Conservation (phyloP, 2,113 vertebrate genomes). For the Lucifuga dentata region DNA sequence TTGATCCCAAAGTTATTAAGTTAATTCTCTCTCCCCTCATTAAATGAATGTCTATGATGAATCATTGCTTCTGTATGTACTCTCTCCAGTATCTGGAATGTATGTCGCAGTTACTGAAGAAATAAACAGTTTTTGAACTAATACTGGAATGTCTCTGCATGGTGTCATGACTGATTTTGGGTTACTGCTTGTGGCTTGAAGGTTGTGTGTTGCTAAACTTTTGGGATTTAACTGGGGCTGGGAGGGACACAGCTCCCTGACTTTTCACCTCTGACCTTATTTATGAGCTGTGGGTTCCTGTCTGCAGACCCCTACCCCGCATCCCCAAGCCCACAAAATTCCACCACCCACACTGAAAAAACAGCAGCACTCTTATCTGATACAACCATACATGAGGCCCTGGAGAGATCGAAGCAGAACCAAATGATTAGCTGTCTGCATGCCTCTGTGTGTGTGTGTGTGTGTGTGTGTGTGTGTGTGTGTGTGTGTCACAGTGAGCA, state of each 20-base stretch:
- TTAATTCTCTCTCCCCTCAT: slow-evolving; percentile 44
- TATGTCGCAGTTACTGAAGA: slow-evolving; percentile 27
- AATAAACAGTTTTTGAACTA: slow-evolving; percentile 30
- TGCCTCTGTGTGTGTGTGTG: not conserved
- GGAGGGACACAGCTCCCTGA: not conserved
- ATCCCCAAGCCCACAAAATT: not conserved
- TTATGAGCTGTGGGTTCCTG: slow-evolving; percentile 31
- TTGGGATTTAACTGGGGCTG: not conserved
- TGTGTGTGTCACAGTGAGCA: not conserved
- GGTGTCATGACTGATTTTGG: no score
- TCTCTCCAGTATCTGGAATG: slow-evolving; percentile 89
- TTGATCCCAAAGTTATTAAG: not conserved
- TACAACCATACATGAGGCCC: slow-evolving; percentile 1
- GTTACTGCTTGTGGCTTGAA: not conserved
- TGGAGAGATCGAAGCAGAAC: slow-evolving; percentile 35
- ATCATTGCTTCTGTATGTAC: slow-evolving; percentile 62
- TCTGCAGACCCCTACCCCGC: not conserved
- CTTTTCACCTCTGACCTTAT: slow-evolving; percentile 28
- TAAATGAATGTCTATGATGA: slow-evolving; percentile 61
- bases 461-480: slow-evolving; percentile 13
- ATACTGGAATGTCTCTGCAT: not conserved
- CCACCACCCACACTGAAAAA: slow-evolving; percentile 11
- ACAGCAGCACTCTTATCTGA: slow-evolving; percentile 43
- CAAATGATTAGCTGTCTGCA: not conserved
- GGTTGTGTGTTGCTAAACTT: not conserved